phyloP scores from a whole-genome alignment of 2,797 vertebrate species.

The Helicolenus hilgendorfi region DNA sequence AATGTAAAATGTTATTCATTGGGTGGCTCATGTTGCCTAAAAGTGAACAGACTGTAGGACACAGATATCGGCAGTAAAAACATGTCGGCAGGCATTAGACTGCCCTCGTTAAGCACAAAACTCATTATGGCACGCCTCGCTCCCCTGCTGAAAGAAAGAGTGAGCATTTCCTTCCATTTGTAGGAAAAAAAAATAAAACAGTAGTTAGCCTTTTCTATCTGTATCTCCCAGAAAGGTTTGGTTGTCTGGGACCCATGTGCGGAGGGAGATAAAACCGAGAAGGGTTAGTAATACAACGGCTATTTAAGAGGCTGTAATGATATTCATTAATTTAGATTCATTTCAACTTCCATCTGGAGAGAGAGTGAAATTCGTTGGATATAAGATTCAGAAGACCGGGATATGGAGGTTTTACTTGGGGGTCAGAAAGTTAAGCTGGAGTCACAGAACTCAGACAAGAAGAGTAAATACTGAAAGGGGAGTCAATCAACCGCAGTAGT shows the following conservation, averaged over 20 bases:
- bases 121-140: constrained; percentile 71
- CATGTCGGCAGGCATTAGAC: constrained; percentile 72
- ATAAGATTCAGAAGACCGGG: constrained; percentile 49
- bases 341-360: constrained; percentile 77
- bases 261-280: constrained; percentile 82
- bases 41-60: constrained; percentile 77
- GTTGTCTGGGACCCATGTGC: constrained; percentile 80
- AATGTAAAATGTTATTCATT: constrained; percentile 64
- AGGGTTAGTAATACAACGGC: constrained; percentile 76
- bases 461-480: constrained; percentile 67
- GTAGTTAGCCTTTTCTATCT: constrained; percentile 78
- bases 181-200: constrained; percentile 35
- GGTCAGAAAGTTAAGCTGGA: constrained; percentile 76
- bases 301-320: constrained; percentile 86
- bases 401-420: constrained; percentile 64
- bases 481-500: constrained; percentile 45
- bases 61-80: constrained; percentile 79
- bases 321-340: constrained; percentile 89
- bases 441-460: constrained; percentile 63
- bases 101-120: constrained; percentile 77
- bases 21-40: constrained; percentile 54
- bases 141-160: constrained; percentile 72
- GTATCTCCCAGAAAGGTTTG: constrained; percentile 78
- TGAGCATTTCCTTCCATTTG: constrained; percentile 63
- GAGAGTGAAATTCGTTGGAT: constrained; percentile 40